Conservation (phyloP, 2,888 invertebrate genomes). For the Eristalis pertinax region DNA sequence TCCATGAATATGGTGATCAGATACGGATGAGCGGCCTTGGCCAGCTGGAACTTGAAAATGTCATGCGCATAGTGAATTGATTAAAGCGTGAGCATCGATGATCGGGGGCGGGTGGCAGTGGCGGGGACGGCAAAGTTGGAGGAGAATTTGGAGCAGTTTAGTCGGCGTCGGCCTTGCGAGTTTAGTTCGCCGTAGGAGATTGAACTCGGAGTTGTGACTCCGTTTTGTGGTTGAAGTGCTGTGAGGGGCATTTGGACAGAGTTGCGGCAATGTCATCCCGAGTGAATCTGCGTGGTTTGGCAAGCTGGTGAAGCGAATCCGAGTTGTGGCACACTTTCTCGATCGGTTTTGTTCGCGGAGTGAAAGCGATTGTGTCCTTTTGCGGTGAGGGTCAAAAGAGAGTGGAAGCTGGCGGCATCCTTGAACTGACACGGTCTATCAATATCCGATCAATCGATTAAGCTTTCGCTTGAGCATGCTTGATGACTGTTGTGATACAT, state of each 20-base stretch:
- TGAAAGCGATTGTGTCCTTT: not conserved
- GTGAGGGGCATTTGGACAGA: slow-evolving; percentile 4
- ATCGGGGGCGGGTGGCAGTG: not conserved
- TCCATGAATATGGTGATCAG: slow-evolving; percentile 42
- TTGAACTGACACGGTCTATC: too few species aligned
- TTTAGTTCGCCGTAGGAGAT: slow-evolving; percentile 15
- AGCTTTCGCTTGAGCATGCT: too few species aligned
- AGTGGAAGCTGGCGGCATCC: not conserved
- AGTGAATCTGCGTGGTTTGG: not conserved
- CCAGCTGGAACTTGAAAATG: slow-evolving; percentile 34
- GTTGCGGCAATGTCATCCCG: slow-evolving; percentile 8
- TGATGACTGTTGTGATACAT: too few species aligned
- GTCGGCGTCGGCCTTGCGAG: slow-evolving; percentile 17
- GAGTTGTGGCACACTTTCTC: slow-evolving; percentile 21
- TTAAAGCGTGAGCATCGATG: not conserved
- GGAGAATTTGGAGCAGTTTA: slow-evolving; percentile 17
- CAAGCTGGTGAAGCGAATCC: not conserved
- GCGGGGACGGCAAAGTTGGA: not conserved
- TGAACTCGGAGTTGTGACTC: slow-evolving; percentile 18
- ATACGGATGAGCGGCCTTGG: slow-evolving; percentile 44
- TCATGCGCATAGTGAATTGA: slow-evolving; percentile 31
- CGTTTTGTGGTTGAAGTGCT: too few species aligned
- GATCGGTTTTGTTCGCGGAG: not conserved
- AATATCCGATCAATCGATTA: too few species aligned
- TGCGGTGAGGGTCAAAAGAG: not conserved